These are phyloP conservation scores for Rhadinocentrus ornatus DNA, from an alignment of 2,797 vertebrate species.

Conservation along the genomic window DNA sequence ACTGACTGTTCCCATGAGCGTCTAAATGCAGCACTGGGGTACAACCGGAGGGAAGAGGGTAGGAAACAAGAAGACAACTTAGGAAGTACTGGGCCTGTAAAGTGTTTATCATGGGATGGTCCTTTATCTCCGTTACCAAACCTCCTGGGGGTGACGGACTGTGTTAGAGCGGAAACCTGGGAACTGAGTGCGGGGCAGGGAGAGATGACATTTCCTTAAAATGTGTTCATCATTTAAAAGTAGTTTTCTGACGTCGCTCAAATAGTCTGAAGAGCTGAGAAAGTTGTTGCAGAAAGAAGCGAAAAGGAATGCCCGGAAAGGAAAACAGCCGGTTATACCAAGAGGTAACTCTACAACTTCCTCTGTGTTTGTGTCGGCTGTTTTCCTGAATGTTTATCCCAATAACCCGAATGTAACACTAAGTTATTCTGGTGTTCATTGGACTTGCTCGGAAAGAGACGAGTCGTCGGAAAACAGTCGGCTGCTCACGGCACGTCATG, in stretches of 20 bases:
- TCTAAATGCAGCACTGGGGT: slow-evolving; percentile 33
- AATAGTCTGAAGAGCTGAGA: neutral
- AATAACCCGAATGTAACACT: neutral
- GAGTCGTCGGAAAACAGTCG: neutral
- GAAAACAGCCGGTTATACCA: slow-evolving; percentile 84
- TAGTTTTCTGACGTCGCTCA: neutral
- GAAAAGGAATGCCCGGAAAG: slow-evolving; percentile 83
- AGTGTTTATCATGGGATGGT: slow-evolving; percentile 40
- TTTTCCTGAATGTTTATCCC: neutral
- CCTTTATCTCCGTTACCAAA: neutral
- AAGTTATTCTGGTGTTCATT: too few species aligned
- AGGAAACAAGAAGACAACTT: slow-evolving; percentile 25
- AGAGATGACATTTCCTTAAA: neutral
- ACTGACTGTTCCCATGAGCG: neutral
- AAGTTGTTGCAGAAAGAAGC: slow-evolving; percentile 1
- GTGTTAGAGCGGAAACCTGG: neutral
- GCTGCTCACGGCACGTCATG: slow-evolving; percentile 19
- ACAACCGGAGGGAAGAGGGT: neutral
- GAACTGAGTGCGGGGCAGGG: neutral
- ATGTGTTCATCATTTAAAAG: slow-evolving; percentile 5
- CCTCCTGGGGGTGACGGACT: too few species aligned
- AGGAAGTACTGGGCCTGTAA: slow-evolving; percentile 5
- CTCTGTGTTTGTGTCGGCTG: neutral
- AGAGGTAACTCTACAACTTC: slow-evolving; percentile 78
- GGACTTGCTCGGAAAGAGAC: too few species aligned